These are phyloP conservation scores for Phyllostomus hastatus DNA, from an alignment of 2,113 vertebrate species.

Conservation along the genomic window DNA sequence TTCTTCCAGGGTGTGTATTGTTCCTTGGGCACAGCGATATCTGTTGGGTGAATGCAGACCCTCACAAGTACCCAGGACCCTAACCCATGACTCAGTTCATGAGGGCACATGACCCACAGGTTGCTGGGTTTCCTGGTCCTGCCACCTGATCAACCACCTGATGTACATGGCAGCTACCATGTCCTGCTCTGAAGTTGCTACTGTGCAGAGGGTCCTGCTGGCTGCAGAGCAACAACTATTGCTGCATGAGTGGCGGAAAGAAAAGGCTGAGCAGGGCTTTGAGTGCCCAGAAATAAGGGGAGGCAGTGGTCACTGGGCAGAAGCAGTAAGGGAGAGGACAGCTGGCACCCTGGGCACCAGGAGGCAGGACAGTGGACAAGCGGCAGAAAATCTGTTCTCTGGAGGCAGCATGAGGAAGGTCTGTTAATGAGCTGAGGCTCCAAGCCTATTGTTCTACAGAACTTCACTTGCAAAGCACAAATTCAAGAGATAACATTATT, in stretches of 20 bases:
- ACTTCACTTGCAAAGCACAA: not conserved
- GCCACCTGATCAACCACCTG: not conserved
- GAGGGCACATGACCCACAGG: too few species aligned
- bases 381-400: not conserved
- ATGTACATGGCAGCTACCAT: too few species aligned
- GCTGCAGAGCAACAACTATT: not conserved
- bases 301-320: not conserved
- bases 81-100: not conserved
- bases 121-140: not conserved
- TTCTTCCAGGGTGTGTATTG: not conserved
- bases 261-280: not conserved
- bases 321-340: not conserved
- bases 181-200: not conserved
- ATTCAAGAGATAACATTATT: not conserved
- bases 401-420: not conserved
- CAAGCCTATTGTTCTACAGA: not conserved
- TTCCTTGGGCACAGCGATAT: too few species aligned
- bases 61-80: not conserved
- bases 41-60: not conserved
- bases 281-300: not conserved
- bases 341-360: not conserved
- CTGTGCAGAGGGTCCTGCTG: not conserved
- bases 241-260: not conserved
- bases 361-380: not conserved
- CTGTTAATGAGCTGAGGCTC: not conserved